phyloP scores from a whole-genome alignment of 2,113 vertebrate genomes.

The Psittacus erithacus region DNA sequence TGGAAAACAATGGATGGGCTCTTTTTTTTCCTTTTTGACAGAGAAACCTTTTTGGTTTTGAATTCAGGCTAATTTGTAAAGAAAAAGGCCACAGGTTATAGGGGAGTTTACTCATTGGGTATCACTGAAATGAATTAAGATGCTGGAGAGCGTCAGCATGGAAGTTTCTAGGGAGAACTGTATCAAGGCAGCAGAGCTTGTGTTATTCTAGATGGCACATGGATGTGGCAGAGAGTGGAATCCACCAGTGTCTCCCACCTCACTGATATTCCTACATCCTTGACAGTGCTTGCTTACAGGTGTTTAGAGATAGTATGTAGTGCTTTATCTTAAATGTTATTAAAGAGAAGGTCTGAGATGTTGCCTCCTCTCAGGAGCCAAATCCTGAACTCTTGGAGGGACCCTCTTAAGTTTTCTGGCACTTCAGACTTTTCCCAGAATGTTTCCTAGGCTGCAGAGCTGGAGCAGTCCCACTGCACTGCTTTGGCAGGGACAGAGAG shows the following conservation, averaged over 20 bases:
- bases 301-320: neutral
- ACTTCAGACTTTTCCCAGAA: neutral
- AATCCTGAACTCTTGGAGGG: neutral
- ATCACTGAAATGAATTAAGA: neutral
- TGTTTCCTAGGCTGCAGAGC: neutral
- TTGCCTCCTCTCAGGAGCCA: neutral
- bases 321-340: neutral
- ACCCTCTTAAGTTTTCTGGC: neutral
- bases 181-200: neutral
- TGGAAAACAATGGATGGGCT: neutral
- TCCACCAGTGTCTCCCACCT: neutral
- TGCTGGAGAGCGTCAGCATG: neutral
- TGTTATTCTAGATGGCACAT: neutral
- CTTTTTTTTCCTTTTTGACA: neutral
- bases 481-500: neutral
- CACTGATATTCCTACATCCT: neutral
- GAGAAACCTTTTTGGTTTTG: neutral
- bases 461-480: neutral
- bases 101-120: neutral
- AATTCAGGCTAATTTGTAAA: neutral
- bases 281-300: neutral
- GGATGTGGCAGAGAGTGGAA: neutral
- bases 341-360: neutral
- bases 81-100: rapidly evolving
- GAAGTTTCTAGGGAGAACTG: neutral